A percentile compares a stretch with the other conserved stretches of the same genome.
phyloP scores from a whole-genome alignment of 2,888 invertebrate genomes.

The Epinotia nisella region DNA sequence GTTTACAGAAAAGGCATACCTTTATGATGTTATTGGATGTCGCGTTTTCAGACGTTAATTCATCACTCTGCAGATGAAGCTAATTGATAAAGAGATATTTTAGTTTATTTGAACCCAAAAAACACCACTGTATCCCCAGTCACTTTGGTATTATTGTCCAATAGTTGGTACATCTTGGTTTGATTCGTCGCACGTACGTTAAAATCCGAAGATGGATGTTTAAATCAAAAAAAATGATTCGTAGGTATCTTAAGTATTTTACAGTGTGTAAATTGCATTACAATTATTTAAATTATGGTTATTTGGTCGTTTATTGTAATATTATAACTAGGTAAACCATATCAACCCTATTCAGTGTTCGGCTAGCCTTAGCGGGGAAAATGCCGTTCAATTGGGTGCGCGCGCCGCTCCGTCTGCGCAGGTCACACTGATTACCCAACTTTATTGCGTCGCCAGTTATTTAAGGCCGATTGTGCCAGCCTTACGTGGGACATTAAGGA shows the following conservation, averaged over 20 bases:
- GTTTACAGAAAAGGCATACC: not conserved
- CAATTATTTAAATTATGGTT: too few species aligned
- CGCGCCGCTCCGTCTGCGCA: constrained; percentile 28
- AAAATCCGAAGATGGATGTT: too few species aligned
- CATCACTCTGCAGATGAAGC: not conserved
- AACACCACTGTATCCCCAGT: not conserved
- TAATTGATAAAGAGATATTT: not conserved
- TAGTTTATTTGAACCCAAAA: not conserved
- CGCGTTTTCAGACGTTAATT: not conserved
- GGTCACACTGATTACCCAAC: constrained; percentile 47
- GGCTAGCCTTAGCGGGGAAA: constrained; percentile 33
- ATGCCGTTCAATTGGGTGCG: constrained; percentile 23
- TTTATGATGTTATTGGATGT: not conserved
- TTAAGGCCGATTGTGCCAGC: constrained; percentile 47
- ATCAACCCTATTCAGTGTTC: not conserved
- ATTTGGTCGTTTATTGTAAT: not conserved
- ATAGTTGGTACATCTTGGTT: not conserved
- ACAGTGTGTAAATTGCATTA: too few species aligned
- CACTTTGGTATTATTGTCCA: not conserved
- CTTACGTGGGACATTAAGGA: constrained; percentile 15
- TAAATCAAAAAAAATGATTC: too few species aligned
- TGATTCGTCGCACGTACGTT: not conserved
- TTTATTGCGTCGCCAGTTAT: constrained; percentile 47
- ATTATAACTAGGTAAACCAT: not conserved
- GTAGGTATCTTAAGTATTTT: too few species aligned